Evolutionary conservation across 2,797 vertebrate species (phyloP).

Genomic region (Emys orbicularis): DNA sequence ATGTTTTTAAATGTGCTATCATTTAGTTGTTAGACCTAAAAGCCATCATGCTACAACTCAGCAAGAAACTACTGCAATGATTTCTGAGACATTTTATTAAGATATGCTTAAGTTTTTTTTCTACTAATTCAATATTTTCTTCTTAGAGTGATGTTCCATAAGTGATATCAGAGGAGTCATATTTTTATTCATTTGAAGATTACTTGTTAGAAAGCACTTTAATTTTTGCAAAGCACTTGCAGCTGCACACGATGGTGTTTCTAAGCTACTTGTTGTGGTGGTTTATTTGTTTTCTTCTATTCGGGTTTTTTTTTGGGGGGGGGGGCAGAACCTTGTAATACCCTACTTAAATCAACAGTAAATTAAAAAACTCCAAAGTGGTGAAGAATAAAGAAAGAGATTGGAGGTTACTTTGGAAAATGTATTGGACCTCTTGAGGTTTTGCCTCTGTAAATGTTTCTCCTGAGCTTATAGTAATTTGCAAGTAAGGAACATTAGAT

Average conservation of each 20-base stretch:
- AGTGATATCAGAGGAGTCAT: fast-evolving
- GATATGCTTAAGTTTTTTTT: fast-evolving
- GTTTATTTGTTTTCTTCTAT: neutral
- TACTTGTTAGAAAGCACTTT: neutral
- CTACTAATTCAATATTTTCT: neutral
- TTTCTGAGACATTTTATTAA: neutral
- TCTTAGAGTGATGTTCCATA: neutral
- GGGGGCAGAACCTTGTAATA: neutral
- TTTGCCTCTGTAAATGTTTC: fast-evolving
- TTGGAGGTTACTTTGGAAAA: neutral
- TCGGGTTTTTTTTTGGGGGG: neutral
- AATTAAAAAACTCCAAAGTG: neutral
- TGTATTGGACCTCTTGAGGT: neutral
- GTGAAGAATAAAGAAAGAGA: neutral
- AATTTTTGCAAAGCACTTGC: neutral
- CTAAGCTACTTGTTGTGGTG: neutral
- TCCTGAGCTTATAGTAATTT: neutral
- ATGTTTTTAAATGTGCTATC: neutral
- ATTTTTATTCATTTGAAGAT: neutral
- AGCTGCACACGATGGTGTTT: neutral
- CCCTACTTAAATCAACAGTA: neutral
- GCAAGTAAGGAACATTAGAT: neutral
- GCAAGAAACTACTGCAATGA: neutral
- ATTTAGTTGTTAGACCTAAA: neutral
- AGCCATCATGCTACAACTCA: neutral